phyloP scores from a whole-genome alignment of 2,113 vertebrate species.

The pig (Sus scrofa) region DNA sequence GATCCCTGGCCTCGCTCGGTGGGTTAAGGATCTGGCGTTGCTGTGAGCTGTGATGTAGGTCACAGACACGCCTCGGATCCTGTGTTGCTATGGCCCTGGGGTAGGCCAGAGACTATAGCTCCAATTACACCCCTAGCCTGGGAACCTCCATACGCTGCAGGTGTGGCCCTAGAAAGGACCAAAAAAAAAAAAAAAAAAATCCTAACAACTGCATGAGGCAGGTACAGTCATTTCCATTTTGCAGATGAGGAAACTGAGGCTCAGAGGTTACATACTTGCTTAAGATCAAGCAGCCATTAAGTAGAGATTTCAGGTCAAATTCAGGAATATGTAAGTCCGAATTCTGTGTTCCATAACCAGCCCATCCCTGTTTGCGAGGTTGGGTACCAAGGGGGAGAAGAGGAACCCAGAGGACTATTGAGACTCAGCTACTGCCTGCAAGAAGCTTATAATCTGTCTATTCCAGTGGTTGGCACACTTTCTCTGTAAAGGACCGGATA shows the following conservation, averaged over 20 bases:
- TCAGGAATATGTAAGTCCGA: neutral
- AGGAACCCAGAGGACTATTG: neutral
- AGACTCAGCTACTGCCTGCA: neutral
- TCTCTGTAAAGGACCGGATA: neutral
- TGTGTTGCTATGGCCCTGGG: no score
- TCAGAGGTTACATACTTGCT: neutral
- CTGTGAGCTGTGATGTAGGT: no score
- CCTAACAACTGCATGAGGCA: neutral
- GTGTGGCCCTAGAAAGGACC: no score
- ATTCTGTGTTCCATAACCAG: neutral
- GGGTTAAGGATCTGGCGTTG: no score
- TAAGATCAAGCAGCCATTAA: neutral
- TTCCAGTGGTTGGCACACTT: neutral
- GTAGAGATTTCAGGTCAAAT: neutral
- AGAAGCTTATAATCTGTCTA: neutral
- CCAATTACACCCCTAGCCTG: no score
- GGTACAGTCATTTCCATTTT: neutral
- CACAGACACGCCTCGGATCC: no score
- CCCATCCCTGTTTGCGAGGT: neutral
- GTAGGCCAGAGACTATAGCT: no score
- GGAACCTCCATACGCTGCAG: no score
- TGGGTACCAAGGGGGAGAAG: accelerated
- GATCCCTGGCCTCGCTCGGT: no score
- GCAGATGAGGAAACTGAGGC: neutral
- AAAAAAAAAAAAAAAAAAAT: no score